Conservation (phyloP, 2,888 invertebrate species). For the Stictocephala bisonia region DNA sequence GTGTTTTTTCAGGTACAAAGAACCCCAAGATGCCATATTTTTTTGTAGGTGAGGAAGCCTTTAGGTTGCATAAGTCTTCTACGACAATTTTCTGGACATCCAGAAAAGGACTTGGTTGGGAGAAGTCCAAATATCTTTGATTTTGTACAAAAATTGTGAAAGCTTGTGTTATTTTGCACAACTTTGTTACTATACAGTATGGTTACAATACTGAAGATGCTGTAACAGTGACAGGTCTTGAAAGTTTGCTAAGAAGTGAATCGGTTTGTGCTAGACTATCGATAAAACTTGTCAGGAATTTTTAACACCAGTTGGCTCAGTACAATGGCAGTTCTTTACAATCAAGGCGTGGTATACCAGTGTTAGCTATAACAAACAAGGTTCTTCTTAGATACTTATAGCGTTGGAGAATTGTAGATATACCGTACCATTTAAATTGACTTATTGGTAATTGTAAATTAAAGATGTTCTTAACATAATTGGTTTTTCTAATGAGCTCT, state of each 20-base stretch:
- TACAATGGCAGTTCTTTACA: constrained; percentile 16
- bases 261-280: background rate
- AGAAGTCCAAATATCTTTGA: too few species aligned
- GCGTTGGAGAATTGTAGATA: too few species aligned
- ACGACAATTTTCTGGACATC: too few species aligned
- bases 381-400: too few species aligned
- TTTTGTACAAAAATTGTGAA: constrained; percentile 56
- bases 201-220: constrained; percentile 36
- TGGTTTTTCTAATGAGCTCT: background rate
- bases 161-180: constrained; percentile 56
- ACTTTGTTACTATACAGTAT: constrained; percentile 49
- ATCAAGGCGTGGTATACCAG: constrained; percentile 3
- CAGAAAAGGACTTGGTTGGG: too few species aligned
- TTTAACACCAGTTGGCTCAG: constrained; percentile 15
- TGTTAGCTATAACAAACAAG: too few species aligned
- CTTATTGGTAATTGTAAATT: too few species aligned
- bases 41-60: constrained; percentile 60
- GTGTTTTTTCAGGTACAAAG: constrained; percentile 54
- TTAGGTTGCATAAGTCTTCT: constrained; percentile 52
- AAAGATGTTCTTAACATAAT: too few species aligned
- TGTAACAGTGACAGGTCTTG: constrained; percentile 13
- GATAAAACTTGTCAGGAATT: constrained; percentile 24
- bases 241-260: constrained; percentile 17
- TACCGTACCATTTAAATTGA: too few species aligned
- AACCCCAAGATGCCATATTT: constrained; percentile 54